Evolutionary conservation across 2,797 vertebrate species (phyloP).

Genomic region (Protonibea diacanthus): DNA sequence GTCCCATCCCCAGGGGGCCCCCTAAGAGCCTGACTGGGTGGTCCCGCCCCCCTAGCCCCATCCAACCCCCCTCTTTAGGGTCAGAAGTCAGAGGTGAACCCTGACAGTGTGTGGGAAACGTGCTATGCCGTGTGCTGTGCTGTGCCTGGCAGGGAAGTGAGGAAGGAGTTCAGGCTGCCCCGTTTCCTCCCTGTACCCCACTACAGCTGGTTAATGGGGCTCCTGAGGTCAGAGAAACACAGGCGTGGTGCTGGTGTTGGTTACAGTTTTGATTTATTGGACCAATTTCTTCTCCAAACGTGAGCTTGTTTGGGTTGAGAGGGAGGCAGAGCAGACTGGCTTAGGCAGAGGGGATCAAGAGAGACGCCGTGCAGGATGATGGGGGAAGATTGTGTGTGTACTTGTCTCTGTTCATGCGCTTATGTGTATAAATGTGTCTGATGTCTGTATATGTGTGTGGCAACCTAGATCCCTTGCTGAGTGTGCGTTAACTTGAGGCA

Average conservation of each 20-base stretch:
- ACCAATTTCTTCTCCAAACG: conserved; percentile 76
- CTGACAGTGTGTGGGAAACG: conserved; percentile 82
- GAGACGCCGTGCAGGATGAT: conserved; percentile 73
- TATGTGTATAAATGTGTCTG: conserved; percentile 67
- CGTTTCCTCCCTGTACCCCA: conserved; percentile 66
- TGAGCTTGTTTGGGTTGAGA: conserved; percentile 75
- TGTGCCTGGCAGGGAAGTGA: conserved; percentile 31
- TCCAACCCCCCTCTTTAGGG: conserved; percentile 49
- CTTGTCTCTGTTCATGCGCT: conserved; percentile 49
- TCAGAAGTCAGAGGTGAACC: conserved; percentile 83
- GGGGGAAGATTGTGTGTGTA: conserved; percentile 52
- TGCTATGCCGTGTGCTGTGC: conserved; percentile 57
- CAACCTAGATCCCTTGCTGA: conserved; percentile 60
- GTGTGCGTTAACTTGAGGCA: conserved; percentile 61
- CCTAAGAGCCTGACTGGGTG: conserved; percentile 78
- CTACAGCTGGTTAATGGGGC: conserved; percentile 65
- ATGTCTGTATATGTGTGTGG: conserved; percentile 65
- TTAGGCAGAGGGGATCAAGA: conserved; percentile 74
- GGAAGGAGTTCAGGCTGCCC: conserved; percentile 62
- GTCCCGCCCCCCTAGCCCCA: conserved; percentile 55
- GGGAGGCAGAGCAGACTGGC: conserved; percentile 71
- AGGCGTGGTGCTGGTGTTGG: conserved; percentile 67
- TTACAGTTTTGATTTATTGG: conserved; percentile 82
- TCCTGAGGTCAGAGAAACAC: conserved; percentile 69
- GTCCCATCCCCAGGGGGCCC: conserved; percentile 64